Evolutionary conservation across 2,113 vertebrate genomes (phyloP).

Genomic region (Pavo muticus): DNA sequence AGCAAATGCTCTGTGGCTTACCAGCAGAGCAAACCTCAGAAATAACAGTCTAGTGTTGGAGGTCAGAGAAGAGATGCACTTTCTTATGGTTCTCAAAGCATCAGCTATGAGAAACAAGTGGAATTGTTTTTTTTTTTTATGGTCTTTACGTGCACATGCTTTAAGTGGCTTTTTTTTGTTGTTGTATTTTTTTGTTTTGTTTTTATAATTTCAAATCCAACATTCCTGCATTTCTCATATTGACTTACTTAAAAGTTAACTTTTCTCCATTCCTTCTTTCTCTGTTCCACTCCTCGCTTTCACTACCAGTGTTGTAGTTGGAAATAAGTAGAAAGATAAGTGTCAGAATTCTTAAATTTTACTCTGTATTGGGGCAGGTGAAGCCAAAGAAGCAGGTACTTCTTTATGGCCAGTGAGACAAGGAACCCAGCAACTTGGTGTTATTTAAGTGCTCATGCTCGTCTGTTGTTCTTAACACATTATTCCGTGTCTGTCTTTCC

Average conservation of each 20-base stretch:
- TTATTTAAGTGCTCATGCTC: not conserved
- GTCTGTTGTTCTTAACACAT: accelerated
- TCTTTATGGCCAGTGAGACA: not conserved
- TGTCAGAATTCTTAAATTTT: not conserved
- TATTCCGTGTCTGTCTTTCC: not conserved
- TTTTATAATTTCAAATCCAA: not conserved
- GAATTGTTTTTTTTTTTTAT: not conserved
- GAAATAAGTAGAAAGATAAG: not conserved
- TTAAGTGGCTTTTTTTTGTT: not conserved
- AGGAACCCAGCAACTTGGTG: not conserved
- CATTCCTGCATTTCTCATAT: not conserved
- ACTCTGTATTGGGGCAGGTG: not conserved
- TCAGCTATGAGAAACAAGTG: not conserved
- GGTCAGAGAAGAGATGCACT: not conserved
- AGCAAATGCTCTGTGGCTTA: not conserved
- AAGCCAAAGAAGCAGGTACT: not conserved
- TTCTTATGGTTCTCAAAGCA: not conserved
- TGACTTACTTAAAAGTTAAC: not conserved
- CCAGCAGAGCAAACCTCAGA: not conserved
- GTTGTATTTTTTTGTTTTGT: too few species aligned
- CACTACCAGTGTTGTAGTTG: not conserved
- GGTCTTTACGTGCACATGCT: not conserved
- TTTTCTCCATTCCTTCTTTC: not conserved
- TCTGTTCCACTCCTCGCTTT: not conserved
- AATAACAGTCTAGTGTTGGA: not conserved